Conservation (phyloP, 2,113 vertebrate species). For the Lipotes vexillifer region DNA sequence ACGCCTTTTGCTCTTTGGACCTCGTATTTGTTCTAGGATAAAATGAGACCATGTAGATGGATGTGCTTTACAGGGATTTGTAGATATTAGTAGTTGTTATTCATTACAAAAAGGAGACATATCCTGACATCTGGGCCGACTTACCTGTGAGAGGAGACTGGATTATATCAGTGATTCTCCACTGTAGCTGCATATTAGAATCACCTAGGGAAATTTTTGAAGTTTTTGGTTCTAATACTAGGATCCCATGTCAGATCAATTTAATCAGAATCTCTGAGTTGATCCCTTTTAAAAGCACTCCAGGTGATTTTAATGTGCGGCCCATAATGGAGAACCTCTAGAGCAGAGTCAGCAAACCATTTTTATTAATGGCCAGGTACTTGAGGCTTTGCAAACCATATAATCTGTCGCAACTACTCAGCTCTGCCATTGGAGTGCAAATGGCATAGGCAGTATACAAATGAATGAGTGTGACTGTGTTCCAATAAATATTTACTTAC, state of each 20-base stretch:
- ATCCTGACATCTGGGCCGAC: neutral
- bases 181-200: neutral
- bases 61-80: neutral
- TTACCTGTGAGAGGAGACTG: neutral
- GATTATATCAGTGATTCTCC: neutral
- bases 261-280: neutral
- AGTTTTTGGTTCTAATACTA: neutral
- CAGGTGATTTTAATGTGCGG: neutral
- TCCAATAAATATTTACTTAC: neutral
- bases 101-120: neutral
- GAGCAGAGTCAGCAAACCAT: neutral
- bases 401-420: neutral
- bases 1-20: neutral
- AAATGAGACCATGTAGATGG: neutral
- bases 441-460: neutral
- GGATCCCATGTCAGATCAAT: neutral
- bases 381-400: neutral
- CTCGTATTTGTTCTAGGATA: neutral
- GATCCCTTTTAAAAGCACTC: neutral
- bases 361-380: neutral
- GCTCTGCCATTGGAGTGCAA: neutral
- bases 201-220: neutral
- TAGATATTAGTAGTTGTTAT: neutral
- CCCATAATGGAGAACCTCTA: neutral
- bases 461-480: neutral